These are phyloP conservation scores for Symphodus melops DNA, from an alignment of 2,113 vertebrate genomes.

Conservation along the genomic window DNA sequence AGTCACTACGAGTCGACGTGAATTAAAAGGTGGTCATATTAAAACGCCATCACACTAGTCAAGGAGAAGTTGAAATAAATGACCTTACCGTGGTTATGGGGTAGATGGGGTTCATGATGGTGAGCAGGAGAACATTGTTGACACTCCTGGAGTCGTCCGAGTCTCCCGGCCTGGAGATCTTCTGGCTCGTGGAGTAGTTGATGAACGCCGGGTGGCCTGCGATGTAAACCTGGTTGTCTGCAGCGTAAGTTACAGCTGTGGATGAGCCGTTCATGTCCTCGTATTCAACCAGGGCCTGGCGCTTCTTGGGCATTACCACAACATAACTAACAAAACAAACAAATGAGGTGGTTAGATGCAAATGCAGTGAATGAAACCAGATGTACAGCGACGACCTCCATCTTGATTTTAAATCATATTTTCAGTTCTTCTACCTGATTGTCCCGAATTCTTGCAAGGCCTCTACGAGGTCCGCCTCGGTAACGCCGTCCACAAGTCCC, in stretches of 20 bases:
- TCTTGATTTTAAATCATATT: background rate
- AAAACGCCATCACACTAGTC: too few relatives aligned
- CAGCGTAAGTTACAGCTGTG: slow-evolving; percentile 95
- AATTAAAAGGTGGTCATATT: too few relatives aligned
- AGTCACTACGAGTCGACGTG: too few relatives aligned
- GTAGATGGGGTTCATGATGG: slow-evolving; percentile 95
- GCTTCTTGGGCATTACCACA: slow-evolving; percentile 98
- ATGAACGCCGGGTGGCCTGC: slow-evolving; percentile 94
- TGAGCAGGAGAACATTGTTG: slow-evolving; percentile 95
- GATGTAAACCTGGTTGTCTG: slow-evolving; percentile 97
- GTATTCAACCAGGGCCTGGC: slow-evolving; percentile 95
- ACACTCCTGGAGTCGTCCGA: slow-evolving; percentile 90
- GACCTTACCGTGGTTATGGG: slow-evolving; percentile 89
- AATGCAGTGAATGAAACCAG: background rate
- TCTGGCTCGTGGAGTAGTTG: slow-evolving; percentile 98
- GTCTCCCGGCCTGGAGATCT: slow-evolving; percentile 95
- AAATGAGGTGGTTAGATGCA: background rate
- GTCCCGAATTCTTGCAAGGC: slow-evolving; percentile 95
- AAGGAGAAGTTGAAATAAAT: background rate
- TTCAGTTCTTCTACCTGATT: slow-evolving; percentile 86
- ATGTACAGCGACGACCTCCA: background rate
- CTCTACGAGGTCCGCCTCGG: slow-evolving; percentile 94
- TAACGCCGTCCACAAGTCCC: slow-evolving; percentile 92
- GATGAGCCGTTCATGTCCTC: slow-evolving; percentile 94
- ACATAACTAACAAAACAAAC: slow-evolving; percentile 85